Evolutionary conservation across 2,888 invertebrate genomes (phyloP).

Genomic region (Dasysyrphus tricinctus): DNA sequence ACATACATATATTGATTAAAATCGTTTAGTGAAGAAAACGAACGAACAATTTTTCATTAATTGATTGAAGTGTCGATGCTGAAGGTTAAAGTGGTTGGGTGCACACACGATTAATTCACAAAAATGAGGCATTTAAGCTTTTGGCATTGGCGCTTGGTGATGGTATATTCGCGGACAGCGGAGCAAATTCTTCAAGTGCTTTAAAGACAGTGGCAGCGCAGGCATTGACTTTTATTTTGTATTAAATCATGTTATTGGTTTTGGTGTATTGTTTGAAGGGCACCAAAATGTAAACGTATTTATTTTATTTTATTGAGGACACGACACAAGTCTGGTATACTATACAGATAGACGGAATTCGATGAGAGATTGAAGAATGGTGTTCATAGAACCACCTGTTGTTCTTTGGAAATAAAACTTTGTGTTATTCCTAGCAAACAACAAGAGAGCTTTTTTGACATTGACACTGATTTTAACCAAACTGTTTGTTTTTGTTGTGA

Average conservation of each 20-base stretch:
- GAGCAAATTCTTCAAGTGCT: slow-evolving; percentile 50
- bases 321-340: background rate
- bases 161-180: background rate
- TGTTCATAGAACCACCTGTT: slow-evolving; percentile 52
- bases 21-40: slow-evolving; percentile 19
- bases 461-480: slow-evolving; percentile 42
- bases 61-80: slow-evolving; percentile 49
- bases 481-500: background rate
- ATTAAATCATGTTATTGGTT: background rate
- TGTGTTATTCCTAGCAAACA: background rate
- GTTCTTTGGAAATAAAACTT: slow-evolving; percentile 2
- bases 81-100: slow-evolving; percentile 50
- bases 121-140: slow-evolving; percentile 40
- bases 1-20: slow-evolving; percentile 27
- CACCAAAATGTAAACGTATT: background rate
- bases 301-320: slow-evolving; percentile 21
- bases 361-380: slow-evolving; percentile 19
- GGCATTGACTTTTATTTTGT: slow-evolving; percentile 22
- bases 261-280: slow-evolving; percentile 51
- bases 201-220: slow-evolving; percentile 1
- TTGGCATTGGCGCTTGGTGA: slow-evolving; percentile 49
- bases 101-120: slow-evolving; percentile 37
- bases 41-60: slow-evolving; percentile 39
- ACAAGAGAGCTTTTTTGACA: background rate
- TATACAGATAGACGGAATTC: background rate